Percentiles rank a stretch among this genome's conserved stretches.
Conservation (phyloP, 2,888 invertebrate species). For the Patella caerulea region DNA sequence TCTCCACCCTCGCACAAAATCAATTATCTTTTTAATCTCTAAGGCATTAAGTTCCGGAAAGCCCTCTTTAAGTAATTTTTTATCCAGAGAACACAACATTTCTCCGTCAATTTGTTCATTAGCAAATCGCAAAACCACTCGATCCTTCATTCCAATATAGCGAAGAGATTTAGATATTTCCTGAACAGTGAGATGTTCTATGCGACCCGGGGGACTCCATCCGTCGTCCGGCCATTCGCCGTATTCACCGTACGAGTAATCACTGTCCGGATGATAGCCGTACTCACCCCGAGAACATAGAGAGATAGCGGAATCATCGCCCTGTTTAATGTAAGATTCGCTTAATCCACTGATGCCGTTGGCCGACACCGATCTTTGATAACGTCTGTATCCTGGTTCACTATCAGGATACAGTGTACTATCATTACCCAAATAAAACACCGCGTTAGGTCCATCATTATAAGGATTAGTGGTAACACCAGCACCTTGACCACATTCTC, state of each 20-base stretch:
- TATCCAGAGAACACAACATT: slow-evolving; percentile 61
- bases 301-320: slow-evolving; percentile 64
- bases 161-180: slow-evolving; percentile 64
- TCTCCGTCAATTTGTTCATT: slow-evolving; percentile 68
- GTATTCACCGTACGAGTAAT: slow-evolving; percentile 62
- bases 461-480: not conserved
- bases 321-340: slow-evolving; percentile 50
- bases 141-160: slow-evolving; percentile 67
- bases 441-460: not conserved
- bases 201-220: slow-evolving; percentile 63
- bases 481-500: not conserved
- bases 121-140: slow-evolving; percentile 60
- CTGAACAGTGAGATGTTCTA: slow-evolving; percentile 55
- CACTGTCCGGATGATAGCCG: slow-evolving; percentile 56
- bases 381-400: slow-evolving; percentile 45
- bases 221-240: slow-evolving; percentile 53
- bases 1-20: slow-evolving; percentile 67
- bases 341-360: slow-evolving; percentile 50
- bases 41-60: slow-evolving; percentile 68
- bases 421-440: slow-evolving; percentile 16
- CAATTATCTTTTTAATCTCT: slow-evolving; percentile 67
- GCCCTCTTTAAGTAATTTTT: slow-evolving; percentile 62
- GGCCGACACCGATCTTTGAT: slow-evolving; percentile 41
- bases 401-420: slow-evolving; percentile 48
- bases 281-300: slow-evolving; percentile 57